Evolutionary conservation across 2,113 vertebrate species (phyloP).

Genomic region (Halcyon senegalensis): DNA sequence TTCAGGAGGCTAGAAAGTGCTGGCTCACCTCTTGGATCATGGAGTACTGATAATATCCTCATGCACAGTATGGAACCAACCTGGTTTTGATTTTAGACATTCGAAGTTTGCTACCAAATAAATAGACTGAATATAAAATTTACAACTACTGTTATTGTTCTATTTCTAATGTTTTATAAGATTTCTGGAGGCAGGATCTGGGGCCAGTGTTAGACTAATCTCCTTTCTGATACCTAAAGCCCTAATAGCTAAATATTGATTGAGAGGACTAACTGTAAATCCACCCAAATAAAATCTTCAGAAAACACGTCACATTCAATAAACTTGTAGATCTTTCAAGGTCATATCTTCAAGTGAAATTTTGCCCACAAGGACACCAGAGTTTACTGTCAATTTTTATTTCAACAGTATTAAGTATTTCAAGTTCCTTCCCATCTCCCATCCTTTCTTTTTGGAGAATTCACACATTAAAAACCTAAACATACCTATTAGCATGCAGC

Average conservation of each 20-base stretch:
- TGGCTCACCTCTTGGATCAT: neutral
- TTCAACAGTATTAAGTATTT: neutral
- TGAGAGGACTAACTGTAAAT: neutral
- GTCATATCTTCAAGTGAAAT: neutral
- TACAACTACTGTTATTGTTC: neutral
- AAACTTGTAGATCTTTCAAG: neutral
- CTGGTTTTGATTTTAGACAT: neutral
- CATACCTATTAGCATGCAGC: neutral
- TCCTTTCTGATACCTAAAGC: neutral
- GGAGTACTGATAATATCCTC: neutral
- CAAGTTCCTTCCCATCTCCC: neutral
- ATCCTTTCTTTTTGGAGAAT: neutral
- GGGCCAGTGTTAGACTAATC: neutral
- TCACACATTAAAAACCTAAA: neutral
- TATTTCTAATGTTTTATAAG: neutral
- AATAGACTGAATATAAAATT: neutral
- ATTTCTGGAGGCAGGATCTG: neutral
- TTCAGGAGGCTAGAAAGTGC: neutral
- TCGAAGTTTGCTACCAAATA: neutral
- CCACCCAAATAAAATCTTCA: neutral
- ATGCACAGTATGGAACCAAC: fast-evolving
- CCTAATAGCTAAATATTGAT: neutral
- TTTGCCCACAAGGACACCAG: neutral
- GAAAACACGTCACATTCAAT: neutral
- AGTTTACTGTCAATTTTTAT: neutral